Evolutionary conservation across 2,113 vertebrate species (phyloP).

Genomic region (Dolichotis patagonum): DNA sequence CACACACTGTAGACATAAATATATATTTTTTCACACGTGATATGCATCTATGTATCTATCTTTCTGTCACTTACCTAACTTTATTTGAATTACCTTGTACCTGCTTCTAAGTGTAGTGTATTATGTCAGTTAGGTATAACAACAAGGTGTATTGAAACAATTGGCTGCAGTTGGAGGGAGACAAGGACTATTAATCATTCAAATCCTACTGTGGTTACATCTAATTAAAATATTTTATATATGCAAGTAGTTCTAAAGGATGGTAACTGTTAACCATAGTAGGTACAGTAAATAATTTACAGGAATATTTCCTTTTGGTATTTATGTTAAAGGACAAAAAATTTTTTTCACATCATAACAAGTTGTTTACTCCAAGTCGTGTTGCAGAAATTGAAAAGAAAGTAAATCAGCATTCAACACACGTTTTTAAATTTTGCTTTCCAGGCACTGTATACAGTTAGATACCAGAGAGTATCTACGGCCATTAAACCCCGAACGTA

Average conservation of each 20-base stretch:
- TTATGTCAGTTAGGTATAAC: background rate
- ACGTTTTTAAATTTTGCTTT: background rate
- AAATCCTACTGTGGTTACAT: background rate
- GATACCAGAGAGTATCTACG: background rate
- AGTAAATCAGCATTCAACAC: background rate
- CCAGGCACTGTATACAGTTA: background rate
- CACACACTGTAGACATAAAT: background rate
- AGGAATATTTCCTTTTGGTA: background rate
- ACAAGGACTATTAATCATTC: background rate
- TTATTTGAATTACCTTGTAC: background rate
- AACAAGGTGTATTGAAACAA: conserved; percentile 1
- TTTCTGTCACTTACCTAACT: background rate
- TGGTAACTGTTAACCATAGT: background rate
- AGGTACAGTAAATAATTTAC: background rate
- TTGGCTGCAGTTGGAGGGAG: background rate
- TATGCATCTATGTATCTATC: background rate
- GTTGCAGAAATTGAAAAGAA: background rate
- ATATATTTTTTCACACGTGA: background rate
- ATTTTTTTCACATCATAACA: background rate
- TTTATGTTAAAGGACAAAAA: background rate
- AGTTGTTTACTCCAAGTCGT: background rate
- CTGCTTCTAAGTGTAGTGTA: background rate
- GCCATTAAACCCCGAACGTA: too few species aligned
- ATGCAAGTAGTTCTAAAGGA: background rate
- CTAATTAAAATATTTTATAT: background rate